A percentile compares a stretch with the other conserved stretches of the same genome.
Evolutionary conservation across 2,888 invertebrate genomes (phyloP).

Genomic region (Aelia acuminata): DNA sequence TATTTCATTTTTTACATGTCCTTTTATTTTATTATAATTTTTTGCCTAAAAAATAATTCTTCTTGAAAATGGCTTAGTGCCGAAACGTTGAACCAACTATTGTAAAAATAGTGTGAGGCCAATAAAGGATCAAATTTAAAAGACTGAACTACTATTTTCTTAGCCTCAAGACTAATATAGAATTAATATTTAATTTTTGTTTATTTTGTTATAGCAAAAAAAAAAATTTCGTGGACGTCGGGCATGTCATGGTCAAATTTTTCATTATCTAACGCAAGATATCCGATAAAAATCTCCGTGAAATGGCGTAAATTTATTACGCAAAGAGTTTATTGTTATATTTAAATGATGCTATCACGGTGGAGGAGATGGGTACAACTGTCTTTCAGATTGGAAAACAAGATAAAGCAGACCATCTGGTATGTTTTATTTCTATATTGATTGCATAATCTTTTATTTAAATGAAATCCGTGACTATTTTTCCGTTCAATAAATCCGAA

Average conservation of each 20-base stretch:
- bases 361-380: not conserved
- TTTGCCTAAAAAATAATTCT: too few relatives aligned
- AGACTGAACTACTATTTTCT: too few relatives aligned
- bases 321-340: constrained; percentile 1
- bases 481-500: not conserved
- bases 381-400: not conserved
- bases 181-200: too few relatives aligned
- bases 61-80: too few relatives aligned
- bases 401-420: not conserved
- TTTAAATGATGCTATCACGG: not conserved
- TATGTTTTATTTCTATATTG: not conserved
- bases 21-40: too few relatives aligned
- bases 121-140: too few relatives aligned
- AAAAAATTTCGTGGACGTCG: not conserved
- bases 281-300: not conserved
- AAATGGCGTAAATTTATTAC: constrained; percentile 16
- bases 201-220: not conserved
- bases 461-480: not conserved
- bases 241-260: not conserved
- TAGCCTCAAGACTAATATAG: too few relatives aligned
- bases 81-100: too few relatives aligned
- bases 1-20: too few relatives aligned
- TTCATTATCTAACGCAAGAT: constrained; percentile 7
- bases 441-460: not conserved
- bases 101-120: too few relatives aligned